Evolutionary conservation across 2,888 invertebrate genomes (phyloP), one percentile per base, ranked within the genome.

Genomic region (Chrysotoxum bicinctum): DNA sequence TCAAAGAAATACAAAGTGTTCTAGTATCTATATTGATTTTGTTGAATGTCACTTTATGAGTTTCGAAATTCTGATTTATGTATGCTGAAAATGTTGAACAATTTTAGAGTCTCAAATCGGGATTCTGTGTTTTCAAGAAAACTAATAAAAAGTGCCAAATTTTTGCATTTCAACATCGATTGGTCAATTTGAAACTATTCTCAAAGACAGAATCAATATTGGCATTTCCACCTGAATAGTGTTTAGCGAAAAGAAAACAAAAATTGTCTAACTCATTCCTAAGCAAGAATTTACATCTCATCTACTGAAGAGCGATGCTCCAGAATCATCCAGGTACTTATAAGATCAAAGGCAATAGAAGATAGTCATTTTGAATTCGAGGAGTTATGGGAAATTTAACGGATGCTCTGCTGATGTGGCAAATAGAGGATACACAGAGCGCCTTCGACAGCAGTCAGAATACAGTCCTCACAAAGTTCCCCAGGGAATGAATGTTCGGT

Each of bases 261-360:
- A 35, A 60, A 72, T 70, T 70, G 21, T 81, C 72, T 52, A 66
- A 77, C 66, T 66, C 72, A 77, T 66, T 58, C 58, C 60, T 60
- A 77, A 64, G 21, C 52, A 48, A 23, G 10, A 81, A 81, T 72
- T 58, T 35, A 12, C 58, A 77, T 82, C 66, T 30, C 10, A 72
- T 60, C 14, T 50, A 50, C 72, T 66, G 52, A 66, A 82, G 66
- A 64, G 60, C 35, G 66, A 73, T 54, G 72, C 66, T 82, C 3
- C 19, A 56, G 35, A 21, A 35, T n/a, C 19, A 32, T 14, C 1
- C 66, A 78, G 43, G 48, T 68, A 69, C 62, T 74, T 83, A 26
- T 10, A 78, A 83, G 78, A 83, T 83, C 78, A 83, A 83, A 69
- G 62, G 68, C 52, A 66, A 72, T 60, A 54, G 68, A 58, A 72